Evolutionary conservation across 35 echinoderm and acorn worm species (phyloP).

Genomic region (Ophioderma brevispina): DNA sequence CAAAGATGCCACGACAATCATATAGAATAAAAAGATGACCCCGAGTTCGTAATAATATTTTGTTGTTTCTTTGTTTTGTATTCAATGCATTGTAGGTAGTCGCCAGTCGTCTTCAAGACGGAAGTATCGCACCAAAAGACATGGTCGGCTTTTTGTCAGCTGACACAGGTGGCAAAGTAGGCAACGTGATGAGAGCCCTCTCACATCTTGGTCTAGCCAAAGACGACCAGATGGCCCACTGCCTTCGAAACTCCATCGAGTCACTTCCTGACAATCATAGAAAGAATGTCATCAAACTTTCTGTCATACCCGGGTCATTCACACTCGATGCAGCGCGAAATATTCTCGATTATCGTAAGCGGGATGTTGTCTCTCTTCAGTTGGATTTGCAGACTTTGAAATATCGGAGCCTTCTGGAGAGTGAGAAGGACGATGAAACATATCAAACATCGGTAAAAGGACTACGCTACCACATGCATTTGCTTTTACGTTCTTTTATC

Average conservation of each 20-base stretch:
- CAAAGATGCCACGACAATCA: too few species aligned
- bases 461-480: constrained; percentile 75
- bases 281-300: constrained; percentile 64
- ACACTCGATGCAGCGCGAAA: constrained; percentile 73
- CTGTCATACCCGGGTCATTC: constrained; percentile 91
- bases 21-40: too few species aligned
- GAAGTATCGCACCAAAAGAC: constrained; percentile 67
- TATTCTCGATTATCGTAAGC: constrained; percentile 57
- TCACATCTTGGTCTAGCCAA: constrained; percentile 55
- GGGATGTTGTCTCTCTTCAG: constrained; percentile 63
- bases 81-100: too few species aligned
- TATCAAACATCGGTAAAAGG: constrained; percentile 1
- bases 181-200: constrained; percentile 56
- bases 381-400: constrained; percentile 83
- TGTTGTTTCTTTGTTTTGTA: too few species aligned
- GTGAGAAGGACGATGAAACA: constrained; percentile 46
- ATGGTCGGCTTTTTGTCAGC: constrained; percentile 62
- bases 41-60: too few species aligned
- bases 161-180: constrained; percentile 24
- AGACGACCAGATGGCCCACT: constrained; percentile 60
- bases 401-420: constrained; percentile 83
- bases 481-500: constrained; percentile 77
- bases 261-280: constrained; percentile 41
- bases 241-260: constrained; percentile 65
- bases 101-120: constrained; percentile 79